These are phyloP conservation scores for Yponomeuta plumbellus DNA, from an alignment of 2,888 invertebrate genomes.

Conservation along the genomic window DNA sequence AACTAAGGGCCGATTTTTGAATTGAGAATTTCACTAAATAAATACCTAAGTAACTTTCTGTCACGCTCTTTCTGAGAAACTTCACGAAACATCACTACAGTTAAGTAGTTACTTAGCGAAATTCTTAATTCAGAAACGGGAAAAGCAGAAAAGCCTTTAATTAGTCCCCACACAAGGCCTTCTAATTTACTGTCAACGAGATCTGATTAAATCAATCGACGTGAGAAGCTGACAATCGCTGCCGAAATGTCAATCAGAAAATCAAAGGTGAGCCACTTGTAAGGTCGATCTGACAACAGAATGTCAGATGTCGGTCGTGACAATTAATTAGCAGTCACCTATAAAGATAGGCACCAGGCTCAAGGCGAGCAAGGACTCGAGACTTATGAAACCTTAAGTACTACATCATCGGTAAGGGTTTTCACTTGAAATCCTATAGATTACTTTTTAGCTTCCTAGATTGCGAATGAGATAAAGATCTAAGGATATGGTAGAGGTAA, in stretches of 20 bases:
- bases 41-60: no score
- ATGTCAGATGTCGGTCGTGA: conserved; percentile 14
- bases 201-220: not conserved
- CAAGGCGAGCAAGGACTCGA: conserved; percentile 12
- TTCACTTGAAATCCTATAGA: no score
- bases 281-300: conserved; percentile 12
- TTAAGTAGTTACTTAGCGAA: no score
- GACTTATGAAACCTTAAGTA: conserved; percentile 1
- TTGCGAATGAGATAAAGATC: no score
- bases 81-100: no score
- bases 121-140: no score
- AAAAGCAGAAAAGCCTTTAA: no score
- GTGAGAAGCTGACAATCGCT: not conserved
- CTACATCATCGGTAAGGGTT: not conserved
- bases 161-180: not conserved
- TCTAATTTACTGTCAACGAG: not conserved
- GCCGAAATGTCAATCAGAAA: conserved; percentile 10
- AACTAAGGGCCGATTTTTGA: no score
- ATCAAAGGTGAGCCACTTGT: conserved; percentile 14
- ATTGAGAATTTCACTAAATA: no score
- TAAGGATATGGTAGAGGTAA: no score
- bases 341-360: conserved; percentile 10
- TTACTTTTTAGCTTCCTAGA: no score
- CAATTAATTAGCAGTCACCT: conserved; percentile 18
- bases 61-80: no score